These are phyloP conservation scores for Leptobrachium ailaonicum DNA, from an alignment of 2,113 vertebrate genomes.

Conservation along the genomic window DNA sequence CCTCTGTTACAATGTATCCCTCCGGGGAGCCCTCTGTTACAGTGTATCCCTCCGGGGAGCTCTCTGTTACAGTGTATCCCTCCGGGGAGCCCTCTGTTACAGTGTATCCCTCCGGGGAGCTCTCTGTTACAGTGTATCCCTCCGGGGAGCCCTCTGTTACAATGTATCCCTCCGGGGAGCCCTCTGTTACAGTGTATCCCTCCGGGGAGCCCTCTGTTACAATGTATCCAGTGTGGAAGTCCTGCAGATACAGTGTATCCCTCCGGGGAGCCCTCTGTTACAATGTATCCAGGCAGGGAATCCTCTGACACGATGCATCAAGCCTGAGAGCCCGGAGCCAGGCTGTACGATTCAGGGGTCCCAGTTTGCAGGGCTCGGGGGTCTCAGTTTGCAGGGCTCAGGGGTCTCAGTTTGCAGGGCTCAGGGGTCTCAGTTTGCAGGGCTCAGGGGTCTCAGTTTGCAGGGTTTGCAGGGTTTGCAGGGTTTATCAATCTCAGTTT, in stretches of 20 bases:
- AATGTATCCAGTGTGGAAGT: neutral
- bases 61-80: neutral
- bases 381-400: too few species aligned
- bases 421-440: too few species aligned
- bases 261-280: neutral
- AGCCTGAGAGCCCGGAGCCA: neutral
- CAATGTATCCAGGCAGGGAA: neutral
- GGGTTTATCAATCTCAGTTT: too few species aligned
- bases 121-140: neutral
- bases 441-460: too few species aligned
- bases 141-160: neutral
- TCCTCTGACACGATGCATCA: neutral
- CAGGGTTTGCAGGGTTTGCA: too few species aligned
- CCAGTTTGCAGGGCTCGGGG: too few species aligned
- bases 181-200: neutral
- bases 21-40: neutral
- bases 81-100: neutral
- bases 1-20: conserved; percentile 4
- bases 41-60: neutral
- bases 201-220: neutral
- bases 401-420: too few species aligned
- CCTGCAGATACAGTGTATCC: neutral
- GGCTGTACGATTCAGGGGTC: neutral
- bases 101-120: neutral
- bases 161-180: neutral